A percentile compares a stretch with the other conserved stretches of the same genome.
These are phyloP conservation scores for Psylliodes chrysocephalus DNA, from an alignment of 2,888 invertebrate species.

Conservation along the genomic window DNA sequence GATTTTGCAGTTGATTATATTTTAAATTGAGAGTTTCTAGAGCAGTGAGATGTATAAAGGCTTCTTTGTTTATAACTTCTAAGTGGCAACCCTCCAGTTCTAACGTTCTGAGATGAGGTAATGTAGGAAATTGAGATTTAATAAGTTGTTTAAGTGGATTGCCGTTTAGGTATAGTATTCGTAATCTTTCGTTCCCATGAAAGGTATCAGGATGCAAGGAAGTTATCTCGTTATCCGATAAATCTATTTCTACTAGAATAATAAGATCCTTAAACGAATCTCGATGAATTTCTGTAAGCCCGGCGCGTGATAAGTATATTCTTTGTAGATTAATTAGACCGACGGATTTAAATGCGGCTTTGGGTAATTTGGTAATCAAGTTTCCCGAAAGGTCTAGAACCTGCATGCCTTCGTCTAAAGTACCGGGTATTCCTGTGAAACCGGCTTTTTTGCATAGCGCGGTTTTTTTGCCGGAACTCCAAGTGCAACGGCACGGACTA, in stretches of 20 bases:
- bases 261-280: constrained; percentile 89
- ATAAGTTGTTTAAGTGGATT: constrained; percentile 81
- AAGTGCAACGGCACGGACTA: constrained; percentile 88
- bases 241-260: constrained; percentile 87
- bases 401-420: constrained; percentile 81
- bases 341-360: constrained; percentile 81
- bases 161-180: constrained; percentile 81
- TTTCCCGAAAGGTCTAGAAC: constrained; percentile 87
- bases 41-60: constrained; percentile 79
- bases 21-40: constrained; percentile 83
- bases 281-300: constrained; percentile 79
- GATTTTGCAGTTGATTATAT: constrained; percentile 79
- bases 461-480: constrained; percentile 91
- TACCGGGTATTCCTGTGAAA: constrained; percentile 79
- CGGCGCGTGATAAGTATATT: constrained; percentile 80
- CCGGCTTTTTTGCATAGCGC: constrained; percentile 86
- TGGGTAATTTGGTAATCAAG: constrained; percentile 77
- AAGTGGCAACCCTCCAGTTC: constrained; percentile 85
- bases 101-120: constrained; percentile 83
- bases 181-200: constrained; percentile 83
- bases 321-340: constrained; percentile 87
- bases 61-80: constrained; percentile 77
- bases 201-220: constrained; percentile 83
- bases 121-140: constrained; percentile 82
- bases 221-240: constrained; percentile 83